Percentiles rank a stretch among this genome's conserved stretches.
Evolutionary conservation across 2,888 invertebrate genomes (phyloP).

Genomic region (Yponomeuta sedellus): DNA sequence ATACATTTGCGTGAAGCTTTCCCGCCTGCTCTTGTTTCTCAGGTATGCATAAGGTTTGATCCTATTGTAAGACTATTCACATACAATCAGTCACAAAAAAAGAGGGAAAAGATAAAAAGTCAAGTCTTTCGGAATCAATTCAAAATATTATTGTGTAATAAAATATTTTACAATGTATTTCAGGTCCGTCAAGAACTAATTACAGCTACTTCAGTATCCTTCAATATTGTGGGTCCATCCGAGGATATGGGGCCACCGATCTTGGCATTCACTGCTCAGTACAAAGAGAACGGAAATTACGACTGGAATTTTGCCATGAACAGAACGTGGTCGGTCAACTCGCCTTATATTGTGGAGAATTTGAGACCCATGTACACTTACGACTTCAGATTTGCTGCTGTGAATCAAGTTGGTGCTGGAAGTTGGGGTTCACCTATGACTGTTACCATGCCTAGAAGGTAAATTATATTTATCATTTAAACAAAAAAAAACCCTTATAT

Average conservation of each 20-base stretch:
- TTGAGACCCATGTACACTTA: constrained; percentile 86
- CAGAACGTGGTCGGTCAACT: constrained; percentile 87
- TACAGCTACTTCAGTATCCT: constrained; percentile 90
- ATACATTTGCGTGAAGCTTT: constrained; percentile 85
- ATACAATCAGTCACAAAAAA: background rate
- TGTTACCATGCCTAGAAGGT: constrained; percentile 84
- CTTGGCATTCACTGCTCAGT: constrained; percentile 84
- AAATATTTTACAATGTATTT: constrained; percentile 16
- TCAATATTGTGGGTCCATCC: constrained; percentile 84
- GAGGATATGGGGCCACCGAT: constrained; percentile 86
- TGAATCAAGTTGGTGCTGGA: constrained; percentile 89
- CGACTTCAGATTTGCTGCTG: constrained; percentile 89
- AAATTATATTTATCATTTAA: constrained; percentile 18
- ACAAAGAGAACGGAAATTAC: constrained; percentile 80
- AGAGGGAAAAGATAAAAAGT: background rate
- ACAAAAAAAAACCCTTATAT: background rate
- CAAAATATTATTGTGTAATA: too few relatives aligned
- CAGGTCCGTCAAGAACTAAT: constrained; percentile 81
- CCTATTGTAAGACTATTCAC: background rate
- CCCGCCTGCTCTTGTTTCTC: constrained; percentile 79
- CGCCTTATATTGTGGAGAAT: constrained; percentile 87
- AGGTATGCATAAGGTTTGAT: constrained; percentile 40
- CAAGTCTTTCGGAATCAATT: too few relatives aligned
- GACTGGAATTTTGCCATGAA: constrained; percentile 83
- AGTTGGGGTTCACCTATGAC: constrained; percentile 80